Percentiles rank a stretch among this genome's conserved stretches.
Conservation (phyloP, 2,113 vertebrate species). For the Archilochus colubris region DNA sequence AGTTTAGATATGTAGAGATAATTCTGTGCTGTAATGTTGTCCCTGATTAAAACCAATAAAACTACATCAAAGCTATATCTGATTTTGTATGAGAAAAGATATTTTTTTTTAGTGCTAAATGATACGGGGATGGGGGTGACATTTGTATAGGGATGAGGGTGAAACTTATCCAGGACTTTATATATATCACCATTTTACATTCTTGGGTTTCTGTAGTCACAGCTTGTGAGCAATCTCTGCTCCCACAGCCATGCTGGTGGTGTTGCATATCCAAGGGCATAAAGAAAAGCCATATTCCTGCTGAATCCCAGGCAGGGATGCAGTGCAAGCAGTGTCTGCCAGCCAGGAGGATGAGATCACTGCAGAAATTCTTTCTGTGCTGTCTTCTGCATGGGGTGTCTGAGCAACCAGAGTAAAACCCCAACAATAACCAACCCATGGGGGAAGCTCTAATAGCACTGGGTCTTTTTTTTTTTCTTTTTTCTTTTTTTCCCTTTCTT, state of each 20-base stretch:
- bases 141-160: neutral
- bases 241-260: neutral
- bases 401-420: neutral
- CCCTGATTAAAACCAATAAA: neutral
- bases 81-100: neutral
- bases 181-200: neutral
- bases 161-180: accelerated
- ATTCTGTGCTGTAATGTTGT: neutral
- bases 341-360: neutral
- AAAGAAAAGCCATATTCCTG: neutral
- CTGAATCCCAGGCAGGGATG: neutral
- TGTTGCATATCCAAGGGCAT: neutral
- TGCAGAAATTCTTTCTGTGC: slow-evolving; percentile 42
- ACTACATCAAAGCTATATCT: neutral
- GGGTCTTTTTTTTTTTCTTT: neutral
- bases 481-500: no score
- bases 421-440: neutral
- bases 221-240: neutral
- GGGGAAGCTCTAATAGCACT: neutral
- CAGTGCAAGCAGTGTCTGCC: neutral
- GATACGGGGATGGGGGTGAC: no score
- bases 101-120: neutral
- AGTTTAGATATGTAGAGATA: neutral
- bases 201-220: neutral
- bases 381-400: slow-evolving; percentile 4